Percentiles rank a stretch among this genome's conserved stretches.
phyloP scores from a whole-genome alignment of 2,797 vertebrate species.

The Eurystomus glaucurus region DNA sequence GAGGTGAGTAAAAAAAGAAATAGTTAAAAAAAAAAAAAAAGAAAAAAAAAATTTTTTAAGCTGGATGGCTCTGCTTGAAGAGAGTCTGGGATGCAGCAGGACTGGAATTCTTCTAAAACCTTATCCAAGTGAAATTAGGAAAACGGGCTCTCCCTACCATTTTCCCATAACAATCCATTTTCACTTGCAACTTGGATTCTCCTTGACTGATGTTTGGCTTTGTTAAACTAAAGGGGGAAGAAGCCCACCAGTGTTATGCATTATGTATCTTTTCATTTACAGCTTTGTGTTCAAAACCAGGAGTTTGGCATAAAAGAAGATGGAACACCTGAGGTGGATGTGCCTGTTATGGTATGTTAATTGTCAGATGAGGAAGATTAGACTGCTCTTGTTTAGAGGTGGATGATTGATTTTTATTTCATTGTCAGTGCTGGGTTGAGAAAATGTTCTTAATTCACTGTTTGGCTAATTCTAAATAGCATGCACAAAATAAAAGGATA shows the following conservation, averaged over 20 bases:
- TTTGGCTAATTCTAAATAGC: background rate
- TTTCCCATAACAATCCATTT: background rate
- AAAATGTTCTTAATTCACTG: background rate
- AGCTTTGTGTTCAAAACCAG: constrained; percentile 81
- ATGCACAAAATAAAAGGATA: background rate
- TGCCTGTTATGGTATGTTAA: constrained; percentile 77
- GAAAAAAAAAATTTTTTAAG: background rate
- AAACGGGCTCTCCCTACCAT: background rate
- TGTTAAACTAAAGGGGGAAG: background rate
- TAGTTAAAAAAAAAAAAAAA: accelerated
- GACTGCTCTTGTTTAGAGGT: background rate
- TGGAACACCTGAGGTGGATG: constrained; percentile 74
- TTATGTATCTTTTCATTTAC: constrained; percentile 31
- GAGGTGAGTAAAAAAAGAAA: background rate
- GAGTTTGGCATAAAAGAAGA: constrained; percentile 74
- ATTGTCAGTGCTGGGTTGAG: background rate
- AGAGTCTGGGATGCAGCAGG: background rate
- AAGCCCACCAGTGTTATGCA: accelerated
- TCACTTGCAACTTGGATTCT: background rate
- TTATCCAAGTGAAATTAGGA: background rate
- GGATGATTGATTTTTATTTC: background rate
- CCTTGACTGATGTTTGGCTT: background rate
- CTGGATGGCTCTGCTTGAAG: background rate
- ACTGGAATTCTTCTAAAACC: accelerated
- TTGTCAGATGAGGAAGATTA: background rate